Percentiles rank a stretch among this genome's conserved stretches.
Evolutionary conservation across 2,888 invertebrate species (phyloP).

Genomic region (Enchytraeus crypticus): DNA sequence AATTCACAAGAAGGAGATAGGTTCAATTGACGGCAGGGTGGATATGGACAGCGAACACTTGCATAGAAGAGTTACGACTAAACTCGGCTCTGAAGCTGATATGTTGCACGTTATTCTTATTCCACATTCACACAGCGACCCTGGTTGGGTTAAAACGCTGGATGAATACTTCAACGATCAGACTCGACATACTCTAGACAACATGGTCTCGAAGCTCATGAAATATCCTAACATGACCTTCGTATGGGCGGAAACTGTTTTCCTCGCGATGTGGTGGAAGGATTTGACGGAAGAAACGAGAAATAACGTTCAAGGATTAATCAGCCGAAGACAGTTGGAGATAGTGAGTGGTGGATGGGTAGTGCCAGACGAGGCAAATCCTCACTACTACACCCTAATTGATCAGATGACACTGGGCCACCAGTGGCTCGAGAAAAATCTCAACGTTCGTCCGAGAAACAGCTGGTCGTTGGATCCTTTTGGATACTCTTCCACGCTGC

Average conservation of each 20-base stretch:
- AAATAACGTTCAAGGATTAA: slow-evolving; percentile 31
- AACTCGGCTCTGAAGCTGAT: no score
- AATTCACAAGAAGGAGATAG: no score
- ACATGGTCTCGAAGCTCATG: slow-evolving; percentile 75
- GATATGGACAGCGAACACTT: no score
- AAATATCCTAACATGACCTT: slow-evolving; percentile 64
- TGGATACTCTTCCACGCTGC: slow-evolving; percentile 45
- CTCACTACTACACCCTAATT: slow-evolving; percentile 82
- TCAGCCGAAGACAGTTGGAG: slow-evolving; percentile 64
- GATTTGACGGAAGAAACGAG: slow-evolving; percentile 37
- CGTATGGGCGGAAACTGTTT: slow-evolving; percentile 47
- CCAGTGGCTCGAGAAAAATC: slow-evolving; percentile 65
- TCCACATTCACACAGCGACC: slow-evolving; percentile 93
- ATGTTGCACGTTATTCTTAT: slow-evolving; percentile 63
- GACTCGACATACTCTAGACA: slow-evolving; percentile 77
- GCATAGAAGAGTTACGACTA: no score
- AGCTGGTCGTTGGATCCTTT: slow-evolving; percentile 48
- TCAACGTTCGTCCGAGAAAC: slow-evolving; percentile 51
- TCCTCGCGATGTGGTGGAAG: slow-evolving; percentile 46
- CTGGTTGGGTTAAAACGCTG: slow-evolving; percentile 92
- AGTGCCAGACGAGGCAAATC: slow-evolving; percentile 94
- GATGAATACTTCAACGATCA: slow-evolving; percentile 78
- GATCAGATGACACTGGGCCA: slow-evolving; percentile 90
- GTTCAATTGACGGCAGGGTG: no score
- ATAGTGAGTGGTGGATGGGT: slow-evolving; percentile 98